Conservation (phyloP, 2,113 vertebrate genomes). For the Cephalopterus ornatus region DNA sequence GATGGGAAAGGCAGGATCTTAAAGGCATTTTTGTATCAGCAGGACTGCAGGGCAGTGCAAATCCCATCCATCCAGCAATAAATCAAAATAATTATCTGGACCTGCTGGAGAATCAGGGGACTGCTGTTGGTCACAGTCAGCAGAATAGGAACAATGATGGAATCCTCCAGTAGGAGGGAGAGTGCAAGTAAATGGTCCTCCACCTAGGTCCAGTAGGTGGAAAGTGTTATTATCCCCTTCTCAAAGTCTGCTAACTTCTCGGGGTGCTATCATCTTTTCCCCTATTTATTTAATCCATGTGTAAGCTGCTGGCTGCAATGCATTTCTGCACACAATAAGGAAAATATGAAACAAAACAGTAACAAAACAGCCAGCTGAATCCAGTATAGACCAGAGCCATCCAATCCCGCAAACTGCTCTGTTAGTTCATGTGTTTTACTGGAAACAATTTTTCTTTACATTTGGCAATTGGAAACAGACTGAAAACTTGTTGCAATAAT, state of each 20-base stretch:
- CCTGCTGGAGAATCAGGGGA: slow-evolving; percentile 23
- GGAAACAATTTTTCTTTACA: neutral
- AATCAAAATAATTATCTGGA: slow-evolving; percentile 69
- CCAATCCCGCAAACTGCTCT: neutral
- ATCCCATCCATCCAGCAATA: slow-evolving; percentile 61
- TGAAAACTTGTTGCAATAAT: neutral
- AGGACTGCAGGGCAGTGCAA: slow-evolving; percentile 52
- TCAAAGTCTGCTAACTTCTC: neutral
- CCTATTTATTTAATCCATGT: neutral
- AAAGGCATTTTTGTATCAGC: slow-evolving; percentile 79
- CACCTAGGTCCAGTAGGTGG: slow-evolving; percentile 37
- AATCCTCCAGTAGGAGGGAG: slow-evolving; percentile 66
- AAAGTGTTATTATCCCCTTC: neutral
- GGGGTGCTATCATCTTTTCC: neutral
- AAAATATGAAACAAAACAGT: neutral
- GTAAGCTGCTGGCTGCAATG: neutral
- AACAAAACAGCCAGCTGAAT: neutral
- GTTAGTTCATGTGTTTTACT: neutral
- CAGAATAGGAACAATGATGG: slow-evolving; percentile 73
- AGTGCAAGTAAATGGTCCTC: slow-evolving; percentile 48
- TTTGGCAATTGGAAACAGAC: slow-evolving; percentile 21
- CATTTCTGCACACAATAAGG: neutral
- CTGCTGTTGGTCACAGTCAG: slow-evolving; percentile 65
- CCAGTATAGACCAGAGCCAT: neutral
- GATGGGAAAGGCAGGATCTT: slow-evolving; percentile 86